Conservation (phyloP, 2,113 vertebrate genomes). For the Lamprologus tigripictilis region DNA sequence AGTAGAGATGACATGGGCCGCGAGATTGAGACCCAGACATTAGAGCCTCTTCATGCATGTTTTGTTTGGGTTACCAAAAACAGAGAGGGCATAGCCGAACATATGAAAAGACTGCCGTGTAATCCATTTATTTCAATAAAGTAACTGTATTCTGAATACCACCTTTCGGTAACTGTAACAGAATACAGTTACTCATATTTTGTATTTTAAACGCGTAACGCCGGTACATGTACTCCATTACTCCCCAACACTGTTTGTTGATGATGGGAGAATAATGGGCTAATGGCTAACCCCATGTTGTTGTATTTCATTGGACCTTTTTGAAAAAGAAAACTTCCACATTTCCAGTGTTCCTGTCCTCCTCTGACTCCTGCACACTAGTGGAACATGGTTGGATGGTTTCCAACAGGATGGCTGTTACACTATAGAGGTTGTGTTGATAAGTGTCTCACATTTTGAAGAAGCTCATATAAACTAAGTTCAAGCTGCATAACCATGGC, state of each 20-base stretch:
- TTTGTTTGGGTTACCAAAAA: not conserved
- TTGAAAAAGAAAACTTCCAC: not conserved
- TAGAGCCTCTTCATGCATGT: not conserved
- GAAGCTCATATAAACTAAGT: not conserved
- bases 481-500: not conserved
- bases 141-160: not conserved
- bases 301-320: not conserved
- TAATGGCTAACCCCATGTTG: not conserved
- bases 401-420: not conserved
- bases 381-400: not conserved
- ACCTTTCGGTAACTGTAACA: fast-evolving
- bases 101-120: not conserved
- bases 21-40: not conserved
- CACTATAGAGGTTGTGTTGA: not conserved
- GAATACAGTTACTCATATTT: fast-evolving
- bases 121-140: not conserved
- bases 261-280: not conserved
- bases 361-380: not conserved
- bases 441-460: not conserved
- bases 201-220: not conserved
- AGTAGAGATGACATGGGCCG: fast-evolving
- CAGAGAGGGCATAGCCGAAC: not conserved
- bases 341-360: not conserved
- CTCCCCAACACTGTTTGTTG: not conserved
- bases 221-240: fast-evolving